These are phyloP conservation scores for Piscicola geometra DNA, from an alignment of 2,888 invertebrate species.

Conservation along the genomic window DNA sequence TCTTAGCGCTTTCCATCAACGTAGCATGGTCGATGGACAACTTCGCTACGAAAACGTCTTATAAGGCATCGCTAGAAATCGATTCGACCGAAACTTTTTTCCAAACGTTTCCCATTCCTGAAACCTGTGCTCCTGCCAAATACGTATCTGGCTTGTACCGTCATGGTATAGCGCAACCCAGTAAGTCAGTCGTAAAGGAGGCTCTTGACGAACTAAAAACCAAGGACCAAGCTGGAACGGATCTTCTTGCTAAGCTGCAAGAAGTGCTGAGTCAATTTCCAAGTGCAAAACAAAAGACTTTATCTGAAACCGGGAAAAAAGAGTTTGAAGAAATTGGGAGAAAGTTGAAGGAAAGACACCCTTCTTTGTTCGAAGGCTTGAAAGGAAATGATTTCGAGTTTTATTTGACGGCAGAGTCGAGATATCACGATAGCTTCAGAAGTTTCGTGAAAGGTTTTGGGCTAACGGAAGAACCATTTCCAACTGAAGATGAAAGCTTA, in stretches of 20 bases:
- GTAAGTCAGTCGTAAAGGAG: not conserved
- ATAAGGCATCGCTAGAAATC: not conserved
- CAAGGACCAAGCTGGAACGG: not conserved
- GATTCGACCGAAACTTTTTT: not conserved
- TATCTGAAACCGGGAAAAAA: not conserved
- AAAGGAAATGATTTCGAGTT: not conserved
- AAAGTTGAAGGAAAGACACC: not conserved
- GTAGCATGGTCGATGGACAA: not conserved
- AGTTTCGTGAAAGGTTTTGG: not conserved
- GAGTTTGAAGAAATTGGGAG: slow-evolving; percentile 3
- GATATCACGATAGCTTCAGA: not conserved
- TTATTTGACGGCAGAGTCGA: not conserved
- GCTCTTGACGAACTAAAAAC: not conserved
- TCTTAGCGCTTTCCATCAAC: no score
- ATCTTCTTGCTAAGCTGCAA: not conserved
- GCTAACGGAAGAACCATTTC: not conserved
- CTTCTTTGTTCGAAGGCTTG: not conserved
- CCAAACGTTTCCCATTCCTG: not conserved
- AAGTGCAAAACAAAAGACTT: not conserved
- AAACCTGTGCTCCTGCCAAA: not conserved
- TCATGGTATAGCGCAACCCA: not conserved
- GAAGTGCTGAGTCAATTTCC: not conserved
- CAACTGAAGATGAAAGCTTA: not conserved
- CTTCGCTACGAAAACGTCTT: not conserved
- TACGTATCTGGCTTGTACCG: not conserved